A percentile compares a stretch with the other conserved stretches of the same genome.
Conservation (phyloP, 2,888 invertebrate genomes). For the Invenusta paracnida region DNA sequence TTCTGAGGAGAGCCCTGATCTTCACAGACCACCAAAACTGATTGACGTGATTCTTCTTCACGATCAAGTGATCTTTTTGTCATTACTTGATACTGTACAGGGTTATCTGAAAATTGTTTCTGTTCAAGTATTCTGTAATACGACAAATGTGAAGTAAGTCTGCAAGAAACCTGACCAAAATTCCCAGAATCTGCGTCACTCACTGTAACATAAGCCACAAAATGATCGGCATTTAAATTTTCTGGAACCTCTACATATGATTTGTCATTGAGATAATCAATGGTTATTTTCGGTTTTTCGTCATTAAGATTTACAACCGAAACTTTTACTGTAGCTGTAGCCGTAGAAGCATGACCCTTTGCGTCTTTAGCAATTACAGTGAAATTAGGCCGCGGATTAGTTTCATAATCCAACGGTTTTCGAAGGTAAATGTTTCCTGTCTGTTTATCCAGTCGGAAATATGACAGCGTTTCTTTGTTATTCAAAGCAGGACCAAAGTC, state of each 20-base stretch:
- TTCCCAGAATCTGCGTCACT: slow-evolving; percentile 10
- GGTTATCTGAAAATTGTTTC: background rate
- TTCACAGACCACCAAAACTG: background rate
- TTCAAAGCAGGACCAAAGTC: background rate
- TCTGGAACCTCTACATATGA: background rate
- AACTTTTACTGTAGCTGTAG: slow-evolving; percentile 14
- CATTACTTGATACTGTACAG: background rate
- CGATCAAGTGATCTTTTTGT: background rate
- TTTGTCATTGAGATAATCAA: slow-evolving; percentile 28
- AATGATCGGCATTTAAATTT: background rate
- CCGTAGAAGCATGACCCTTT: background rate
- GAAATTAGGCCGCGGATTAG: background rate
- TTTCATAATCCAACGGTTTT: slow-evolving; percentile 19
- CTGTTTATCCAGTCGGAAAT: background rate
- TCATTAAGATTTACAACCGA: slow-evolving; percentile 27
- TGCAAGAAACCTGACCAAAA: background rate
- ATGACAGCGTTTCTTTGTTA: background rate
- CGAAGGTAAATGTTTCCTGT: slow-evolving; percentile 9
- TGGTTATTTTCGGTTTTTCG: slow-evolving; percentile 24
- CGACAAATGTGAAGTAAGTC: background rate
- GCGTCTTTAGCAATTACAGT: slow-evolving; percentile 4
- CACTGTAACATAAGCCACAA: slow-evolving; percentile 23
- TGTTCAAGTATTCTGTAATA: background rate
- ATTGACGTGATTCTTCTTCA: background rate
- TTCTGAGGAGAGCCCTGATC: background rate